Percentiles rank a stretch among this genome's conserved stretches.
Conservation (phyloP, 2,888 invertebrate species). For the Xestia rhomboidea region DNA sequence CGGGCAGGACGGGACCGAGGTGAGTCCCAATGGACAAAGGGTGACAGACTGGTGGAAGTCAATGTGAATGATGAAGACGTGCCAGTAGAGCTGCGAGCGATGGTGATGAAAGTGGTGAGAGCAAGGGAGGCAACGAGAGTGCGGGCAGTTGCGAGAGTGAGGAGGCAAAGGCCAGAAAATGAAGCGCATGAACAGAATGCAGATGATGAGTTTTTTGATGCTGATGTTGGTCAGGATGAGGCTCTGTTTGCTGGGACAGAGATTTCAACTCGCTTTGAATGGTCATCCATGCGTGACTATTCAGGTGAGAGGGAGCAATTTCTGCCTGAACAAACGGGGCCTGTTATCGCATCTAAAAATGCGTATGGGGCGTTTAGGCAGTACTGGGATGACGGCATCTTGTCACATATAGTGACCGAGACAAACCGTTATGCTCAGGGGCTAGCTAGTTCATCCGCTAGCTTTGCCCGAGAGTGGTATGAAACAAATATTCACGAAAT, state of each 20-base stretch:
- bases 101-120: background rate
- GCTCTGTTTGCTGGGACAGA: background rate
- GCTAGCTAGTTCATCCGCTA: background rate
- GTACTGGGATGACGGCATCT: slow-evolving; percentile 10
- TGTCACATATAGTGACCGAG: slow-evolving; percentile 2
- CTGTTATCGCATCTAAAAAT: background rate
- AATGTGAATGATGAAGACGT: too few species aligned
- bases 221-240: background rate
- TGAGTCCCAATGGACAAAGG: too few species aligned
- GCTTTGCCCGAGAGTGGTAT: background rate
- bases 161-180: background rate
- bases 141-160: slow-evolving; percentile 5
- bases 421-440: background rate
- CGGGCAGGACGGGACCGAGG: too few species aligned
- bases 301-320: background rate
- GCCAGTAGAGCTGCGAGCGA: background rate
- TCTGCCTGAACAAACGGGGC: background rate
- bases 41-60: too few species aligned
- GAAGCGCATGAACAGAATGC: background rate
- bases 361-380: slow-evolving; percentile 8
- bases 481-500: background rate
- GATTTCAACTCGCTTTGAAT: background rate
- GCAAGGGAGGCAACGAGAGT: background rate
- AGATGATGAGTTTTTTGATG: background rate
- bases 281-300: background rate